These are phyloP conservation scores for Luperina testacea DNA, from an alignment of 2,888 invertebrate species.

Conservation along the genomic window DNA sequence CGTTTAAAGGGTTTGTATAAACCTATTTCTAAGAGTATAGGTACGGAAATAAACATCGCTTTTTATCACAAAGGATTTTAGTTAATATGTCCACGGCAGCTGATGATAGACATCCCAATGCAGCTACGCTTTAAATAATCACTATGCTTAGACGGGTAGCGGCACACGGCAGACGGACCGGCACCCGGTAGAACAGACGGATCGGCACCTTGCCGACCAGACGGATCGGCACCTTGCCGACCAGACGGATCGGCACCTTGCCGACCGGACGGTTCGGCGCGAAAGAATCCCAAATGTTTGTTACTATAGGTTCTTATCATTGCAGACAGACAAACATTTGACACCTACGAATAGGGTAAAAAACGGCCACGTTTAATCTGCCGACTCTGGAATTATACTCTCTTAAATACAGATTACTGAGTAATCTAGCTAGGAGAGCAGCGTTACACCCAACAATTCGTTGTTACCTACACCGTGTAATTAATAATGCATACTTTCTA, in stretches of 20 bases:
- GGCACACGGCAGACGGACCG: background rate
- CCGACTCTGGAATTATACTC: background rate
- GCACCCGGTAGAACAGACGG: slow-evolving; percentile 13
- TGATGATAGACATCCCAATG: background rate
- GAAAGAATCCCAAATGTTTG: background rate
- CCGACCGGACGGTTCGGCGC: slow-evolving; percentile 13
- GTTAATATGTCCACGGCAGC: background rate
- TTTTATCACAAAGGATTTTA: background rate
- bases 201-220: slow-evolving; percentile 7
- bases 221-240: background rate
- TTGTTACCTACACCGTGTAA: too few relatives aligned
- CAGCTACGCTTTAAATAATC: background rate
- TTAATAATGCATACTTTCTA: too few relatives aligned
- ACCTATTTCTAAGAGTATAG: background rate
- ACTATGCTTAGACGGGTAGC: slow-evolving; percentile 1
- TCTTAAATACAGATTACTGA: too few relatives aligned
- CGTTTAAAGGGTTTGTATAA: background rate
- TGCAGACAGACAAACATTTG: background rate
- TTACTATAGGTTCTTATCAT: background rate
- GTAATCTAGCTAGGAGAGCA: too few relatives aligned
- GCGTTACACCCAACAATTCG: too few relatives aligned
- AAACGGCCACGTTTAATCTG: background rate
- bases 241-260: slow-evolving; percentile 3
- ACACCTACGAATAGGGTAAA: background rate
- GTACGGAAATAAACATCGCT: too few relatives aligned